Base-by-base conservation (phyloP, 2,113 vertebrate species). In the Peucedramus taeniatus region DNA sequence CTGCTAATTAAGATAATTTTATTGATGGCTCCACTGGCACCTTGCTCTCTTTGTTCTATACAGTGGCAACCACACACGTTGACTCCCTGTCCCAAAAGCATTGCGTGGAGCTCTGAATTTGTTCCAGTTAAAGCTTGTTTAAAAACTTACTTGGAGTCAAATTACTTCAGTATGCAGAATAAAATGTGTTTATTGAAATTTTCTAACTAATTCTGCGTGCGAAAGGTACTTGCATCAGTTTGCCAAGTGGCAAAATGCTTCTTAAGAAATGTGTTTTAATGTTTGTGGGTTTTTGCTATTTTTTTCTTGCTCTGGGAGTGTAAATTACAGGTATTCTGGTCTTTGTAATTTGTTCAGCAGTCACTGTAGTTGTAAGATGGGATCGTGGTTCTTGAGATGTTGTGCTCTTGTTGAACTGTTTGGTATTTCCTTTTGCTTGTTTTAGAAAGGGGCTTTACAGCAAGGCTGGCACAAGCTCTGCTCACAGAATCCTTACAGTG, bases 91-190 rank as follows among this genome's bases (percentile, higher is more conserved):
- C 83, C 83, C 86, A n/a, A 35, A 89, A 75, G 47, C 16, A 20
- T 39, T 87, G 69, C 37, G 2, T 2, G 24, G 44, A 75, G 51
- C 51, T 47, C 80, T 54, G 35, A 33, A 66, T 56, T 78, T 64
- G 39, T 91, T 94, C 89, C 65, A 78, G 89, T 87, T 91, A 75
- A 92, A 84, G 69, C 83, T 83, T 92, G 60, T 71, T 93, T 87
- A 27, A 87, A 61, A 89, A 50, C 80, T 51, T 47, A 33, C 53
- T 88, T 35, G 37, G 83, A 78, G 40, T 92, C 83, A 79, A 50
- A 90, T 94, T 70, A 59, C 86, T 78, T 39, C 44, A 81, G 76
- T 60, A 75, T 4, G 1, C 0, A 3, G 83, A 95, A 86, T 88
- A 49, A 92, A 74, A 71, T 5, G n/a, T 12, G 20, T 82, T 93